phyloP scores from a whole-genome alignment of 1,140 invertebrate genomes.

The Papilio polytes region DNA sequence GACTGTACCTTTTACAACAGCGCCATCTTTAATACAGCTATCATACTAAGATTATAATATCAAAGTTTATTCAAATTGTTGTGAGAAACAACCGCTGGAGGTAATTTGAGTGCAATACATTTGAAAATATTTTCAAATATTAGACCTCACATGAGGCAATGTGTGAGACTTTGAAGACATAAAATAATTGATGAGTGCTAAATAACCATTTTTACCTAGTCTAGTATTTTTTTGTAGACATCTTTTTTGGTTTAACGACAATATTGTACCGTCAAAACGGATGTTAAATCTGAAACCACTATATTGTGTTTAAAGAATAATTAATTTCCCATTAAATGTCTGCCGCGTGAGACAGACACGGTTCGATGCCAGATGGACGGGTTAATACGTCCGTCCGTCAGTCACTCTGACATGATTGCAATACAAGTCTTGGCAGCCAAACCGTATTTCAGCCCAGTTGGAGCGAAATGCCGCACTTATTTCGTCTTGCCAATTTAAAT shows the following conservation, averaged over 20 bases:
- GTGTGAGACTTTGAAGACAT: too few relatives aligned
- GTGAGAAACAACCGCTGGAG: not conserved
- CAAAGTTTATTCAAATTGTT: not conserved
- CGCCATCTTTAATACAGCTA: not conserved
- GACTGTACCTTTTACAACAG: not conserved
- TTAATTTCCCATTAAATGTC: constrained; percentile 19
- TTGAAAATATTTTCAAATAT: too few relatives aligned
- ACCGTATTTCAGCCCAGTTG: constrained; percentile 65
- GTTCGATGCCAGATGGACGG: constrained; percentile 38
- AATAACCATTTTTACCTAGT: not conserved
- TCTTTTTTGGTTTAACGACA: not conserved
- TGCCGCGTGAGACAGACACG: constrained; percentile 14
- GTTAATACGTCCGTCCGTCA: constrained; percentile 34
- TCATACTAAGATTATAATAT: not conserved
- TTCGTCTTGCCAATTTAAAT: constrained; percentile 83
- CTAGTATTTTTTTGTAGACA: not conserved
- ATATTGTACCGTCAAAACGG: not conserved
- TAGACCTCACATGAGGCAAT: not conserved
- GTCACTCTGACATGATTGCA: constrained; percentile 70
- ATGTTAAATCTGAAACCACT: not conserved
- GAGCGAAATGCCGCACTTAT: constrained; percentile 83
- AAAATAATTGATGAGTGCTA: too few relatives aligned
- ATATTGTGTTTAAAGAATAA: not conserved
- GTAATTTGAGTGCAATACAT: not conserved
- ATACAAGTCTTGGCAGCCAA: constrained; percentile 73